These are phyloP conservation scores for Corythornis leucogaster DNA, from an alignment of 2,797 vertebrate species.

Conservation along the genomic window DNA sequence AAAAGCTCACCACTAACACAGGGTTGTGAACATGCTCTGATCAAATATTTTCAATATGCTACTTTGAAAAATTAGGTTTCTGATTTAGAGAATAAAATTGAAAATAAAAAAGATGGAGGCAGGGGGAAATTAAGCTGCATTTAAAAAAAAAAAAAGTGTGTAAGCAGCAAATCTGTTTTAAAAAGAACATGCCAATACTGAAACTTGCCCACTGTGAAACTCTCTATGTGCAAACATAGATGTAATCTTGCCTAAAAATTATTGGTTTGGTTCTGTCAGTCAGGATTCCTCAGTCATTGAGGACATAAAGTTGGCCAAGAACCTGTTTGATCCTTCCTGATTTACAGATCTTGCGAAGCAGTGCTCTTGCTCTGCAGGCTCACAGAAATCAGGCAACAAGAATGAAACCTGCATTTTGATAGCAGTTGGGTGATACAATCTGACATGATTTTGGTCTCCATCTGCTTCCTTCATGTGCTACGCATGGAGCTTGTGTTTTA, in stretches of 20 bases:
- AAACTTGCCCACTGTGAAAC: background rate
- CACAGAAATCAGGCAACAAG: background rate
- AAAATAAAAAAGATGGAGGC: rapidly evolving
- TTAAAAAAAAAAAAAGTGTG: background rate
- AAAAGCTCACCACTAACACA: rapidly evolving
- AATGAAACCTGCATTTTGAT: background rate
- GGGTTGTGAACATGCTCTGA: background rate
- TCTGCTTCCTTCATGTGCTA: background rate
- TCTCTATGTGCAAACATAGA: background rate
- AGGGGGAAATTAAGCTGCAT: background rate
- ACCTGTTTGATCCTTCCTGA: background rate
- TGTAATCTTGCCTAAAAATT: background rate
- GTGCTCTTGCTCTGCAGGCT: background rate
- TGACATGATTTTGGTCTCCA: background rate
- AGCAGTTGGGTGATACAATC: background rate
- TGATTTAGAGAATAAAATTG: background rate
- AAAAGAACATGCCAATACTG: background rate
- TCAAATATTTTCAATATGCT: background rate
- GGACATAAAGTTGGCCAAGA: background rate
- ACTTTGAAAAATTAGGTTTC: background rate
- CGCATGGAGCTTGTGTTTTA: background rate
- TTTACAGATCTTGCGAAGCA: background rate
- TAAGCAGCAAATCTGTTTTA: background rate
- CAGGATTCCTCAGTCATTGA: background rate
- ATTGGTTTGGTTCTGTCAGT: background rate